These are phyloP conservation scores for Loxodonta africana DNA, from an alignment of 2,113 vertebrate species.

Conservation along the genomic window DNA sequence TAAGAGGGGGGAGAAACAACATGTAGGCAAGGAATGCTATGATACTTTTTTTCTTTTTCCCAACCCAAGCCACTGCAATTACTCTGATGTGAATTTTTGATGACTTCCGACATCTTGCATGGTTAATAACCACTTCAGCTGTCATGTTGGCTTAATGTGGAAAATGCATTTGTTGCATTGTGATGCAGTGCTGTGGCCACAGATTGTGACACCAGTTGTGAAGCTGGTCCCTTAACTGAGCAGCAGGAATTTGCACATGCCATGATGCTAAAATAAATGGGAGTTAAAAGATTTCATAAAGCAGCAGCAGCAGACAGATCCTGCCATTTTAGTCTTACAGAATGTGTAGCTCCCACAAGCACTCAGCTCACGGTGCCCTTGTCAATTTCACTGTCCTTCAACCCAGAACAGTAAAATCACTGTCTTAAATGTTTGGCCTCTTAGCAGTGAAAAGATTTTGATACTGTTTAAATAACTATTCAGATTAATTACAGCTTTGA, in stretches of 20 bases:
- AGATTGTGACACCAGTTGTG: conserved; percentile 89
- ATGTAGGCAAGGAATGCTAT: conserved; percentile 89
- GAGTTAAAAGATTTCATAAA: conserved; percentile 84
- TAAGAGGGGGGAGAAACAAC: conserved; percentile 86
- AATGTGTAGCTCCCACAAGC: conserved; percentile 67
- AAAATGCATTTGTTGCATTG: conserved; percentile 92
- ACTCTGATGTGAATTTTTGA: conserved; percentile 98
- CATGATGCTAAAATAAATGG: conserved; percentile 88
- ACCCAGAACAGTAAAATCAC: conserved; percentile 71
- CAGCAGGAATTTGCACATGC: conserved; percentile 90
- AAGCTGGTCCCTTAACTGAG: conserved; percentile 90
- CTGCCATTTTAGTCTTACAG: conserved; percentile 88
- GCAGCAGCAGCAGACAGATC: conserved; percentile 82
- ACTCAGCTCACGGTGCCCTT: conserved; percentile 67
- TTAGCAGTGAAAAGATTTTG: conserved; percentile 81
- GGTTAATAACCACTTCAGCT: conserved; percentile 98
- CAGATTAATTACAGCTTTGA: conserved; percentile 75
- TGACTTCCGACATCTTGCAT: conserved; percentile 99
- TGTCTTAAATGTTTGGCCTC: conserved; percentile 79
- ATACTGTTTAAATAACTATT: conserved; percentile 78
- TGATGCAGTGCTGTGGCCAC: conserved; percentile 89
- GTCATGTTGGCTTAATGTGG: conserved; percentile 98
- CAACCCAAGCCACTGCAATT: conserved; percentile 93
- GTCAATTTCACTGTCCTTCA: conserved; percentile 67
- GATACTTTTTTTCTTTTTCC: conserved; percentile 84